Conservation (phyloP, 2,888 invertebrate genomes). For the Suillia variegata region DNA sequence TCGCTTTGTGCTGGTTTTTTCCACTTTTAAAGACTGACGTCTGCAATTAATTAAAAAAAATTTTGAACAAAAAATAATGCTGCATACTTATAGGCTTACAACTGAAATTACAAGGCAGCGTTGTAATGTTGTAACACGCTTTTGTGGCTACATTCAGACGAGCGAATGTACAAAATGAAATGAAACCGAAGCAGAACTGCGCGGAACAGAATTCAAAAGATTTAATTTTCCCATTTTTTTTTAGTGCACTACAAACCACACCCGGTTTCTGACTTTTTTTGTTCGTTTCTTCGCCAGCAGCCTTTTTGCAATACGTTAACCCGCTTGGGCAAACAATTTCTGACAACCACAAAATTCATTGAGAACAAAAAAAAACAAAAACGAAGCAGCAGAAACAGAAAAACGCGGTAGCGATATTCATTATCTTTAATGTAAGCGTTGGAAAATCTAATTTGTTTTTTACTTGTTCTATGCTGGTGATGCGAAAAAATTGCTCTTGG, state of each 20-base stretch:
- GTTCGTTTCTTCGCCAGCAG: too few relatives aligned
- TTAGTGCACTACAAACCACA: too few relatives aligned
- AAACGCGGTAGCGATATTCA: not conserved
- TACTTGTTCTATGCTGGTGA: too few relatives aligned
- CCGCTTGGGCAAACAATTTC: too few relatives aligned
- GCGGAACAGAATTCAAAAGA: not conserved
- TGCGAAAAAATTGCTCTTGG: too few relatives aligned
- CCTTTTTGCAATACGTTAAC: too few relatives aligned
- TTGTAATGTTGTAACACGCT: too few relatives aligned
- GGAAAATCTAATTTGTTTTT: not conserved
- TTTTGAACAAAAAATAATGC: not conserved
- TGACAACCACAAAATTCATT: not conserved
- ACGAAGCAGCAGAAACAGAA: not conserved
- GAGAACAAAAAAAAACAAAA: not conserved
- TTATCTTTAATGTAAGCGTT: not conserved
- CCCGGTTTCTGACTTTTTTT: too few relatives aligned
- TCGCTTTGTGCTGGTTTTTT: too few relatives aligned
- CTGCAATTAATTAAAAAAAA: too few relatives aligned
- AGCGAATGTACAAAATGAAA: too few relatives aligned
- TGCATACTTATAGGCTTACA: not conserved
- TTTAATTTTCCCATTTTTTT: not conserved
- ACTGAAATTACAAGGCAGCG: not conserved
- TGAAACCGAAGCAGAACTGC: too few relatives aligned
- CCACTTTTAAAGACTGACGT: not conserved
- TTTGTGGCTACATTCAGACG: not conserved